Evolutionary conservation across 2,113 vertebrate species (phyloP).

Genomic region (Electrona antarctica): DNA sequence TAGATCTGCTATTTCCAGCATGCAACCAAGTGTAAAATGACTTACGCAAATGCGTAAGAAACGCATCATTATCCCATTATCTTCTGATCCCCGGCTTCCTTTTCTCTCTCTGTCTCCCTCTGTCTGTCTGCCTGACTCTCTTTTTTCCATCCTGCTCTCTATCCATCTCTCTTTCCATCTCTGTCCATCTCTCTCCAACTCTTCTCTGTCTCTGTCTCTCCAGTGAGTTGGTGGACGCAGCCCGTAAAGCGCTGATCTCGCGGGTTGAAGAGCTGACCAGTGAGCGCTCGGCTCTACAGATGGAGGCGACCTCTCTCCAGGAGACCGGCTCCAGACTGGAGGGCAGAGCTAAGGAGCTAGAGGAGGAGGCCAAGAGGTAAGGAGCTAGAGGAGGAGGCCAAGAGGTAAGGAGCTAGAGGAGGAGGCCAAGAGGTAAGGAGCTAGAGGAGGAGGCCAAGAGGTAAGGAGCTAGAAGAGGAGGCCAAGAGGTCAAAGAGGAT

Average conservation of each 20-base stretch:
- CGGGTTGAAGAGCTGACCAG: slow-evolving; percentile 80
- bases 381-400: too few species aligned
- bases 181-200: too few species aligned
- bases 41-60: too few species aligned
- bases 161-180: too few species aligned
- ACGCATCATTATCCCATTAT: not conserved
- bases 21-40: too few species aligned
- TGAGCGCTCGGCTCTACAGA: slow-evolving; percentile 72
- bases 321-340: slow-evolving; percentile 72
- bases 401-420: slow-evolving; percentile 78
- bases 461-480: slow-evolving; percentile 80
- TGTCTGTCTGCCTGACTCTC: too few species aligned
- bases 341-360: slow-evolving; percentile 74
- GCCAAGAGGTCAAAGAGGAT: not conserved
- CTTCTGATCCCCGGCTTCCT: not conserved
- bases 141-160: too few species aligned
- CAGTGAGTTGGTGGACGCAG: slow-evolving; percentile 75
- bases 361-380: slow-evolving; percentile 79
- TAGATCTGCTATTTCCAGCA: too few species aligned
- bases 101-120: too few species aligned
- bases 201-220: not conserved
- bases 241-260: slow-evolving; percentile 77
- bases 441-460: slow-evolving; percentile 77
- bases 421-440: slow-evolving; percentile 75
- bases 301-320: slow-evolving; percentile 70